Percentiles rank a stretch among this genome's conserved stretches.
Conservation (phyloP, 2,888 invertebrate genomes). For the Cheilosia impressa region DNA sequence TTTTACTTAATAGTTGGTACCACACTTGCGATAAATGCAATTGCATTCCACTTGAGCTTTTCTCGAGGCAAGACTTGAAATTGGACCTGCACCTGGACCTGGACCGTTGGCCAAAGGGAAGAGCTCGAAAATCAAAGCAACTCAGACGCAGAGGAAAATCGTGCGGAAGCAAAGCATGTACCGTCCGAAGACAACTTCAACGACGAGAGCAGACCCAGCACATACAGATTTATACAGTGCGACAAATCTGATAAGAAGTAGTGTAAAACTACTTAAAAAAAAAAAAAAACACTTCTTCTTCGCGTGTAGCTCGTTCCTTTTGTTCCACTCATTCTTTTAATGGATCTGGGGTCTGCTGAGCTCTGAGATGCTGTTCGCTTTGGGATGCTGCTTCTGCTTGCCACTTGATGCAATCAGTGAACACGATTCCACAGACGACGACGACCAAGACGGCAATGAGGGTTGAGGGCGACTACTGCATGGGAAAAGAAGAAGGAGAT, state of each 20-base stretch:
- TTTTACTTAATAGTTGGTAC: background rate
- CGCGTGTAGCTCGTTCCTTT: slow-evolving; percentile 56
- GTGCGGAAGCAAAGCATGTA: slow-evolving; percentile 55
- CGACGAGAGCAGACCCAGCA: background rate
- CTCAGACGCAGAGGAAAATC: slow-evolving; percentile 28
- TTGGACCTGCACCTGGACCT: slow-evolving; percentile 1
- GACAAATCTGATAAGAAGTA: slow-evolving; percentile 73
- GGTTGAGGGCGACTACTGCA: background rate
- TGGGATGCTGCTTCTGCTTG: slow-evolving; percentile 56
- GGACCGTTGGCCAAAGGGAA: slow-evolving; percentile 3
- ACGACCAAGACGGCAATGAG: background rate
- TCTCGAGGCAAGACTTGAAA: background rate
- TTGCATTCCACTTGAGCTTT: slow-evolving; percentile 50
- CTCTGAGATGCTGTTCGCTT: slow-evolving; percentile 26
- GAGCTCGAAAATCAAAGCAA: slow-evolving; percentile 36
- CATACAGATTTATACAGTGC: slow-evolving; percentile 67
- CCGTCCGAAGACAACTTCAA: slow-evolving; percentile 15
- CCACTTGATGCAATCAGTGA: slow-evolving; percentile 73
- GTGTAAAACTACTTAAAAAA: slow-evolving; percentile 72
- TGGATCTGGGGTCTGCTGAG: slow-evolving; percentile 45
- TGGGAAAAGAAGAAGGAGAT: slow-evolving; percentile 40
- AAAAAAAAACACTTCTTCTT: slow-evolving; percentile 48
- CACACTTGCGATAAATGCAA: slow-evolving; percentile 51
- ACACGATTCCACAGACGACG: slow-evolving; percentile 58
- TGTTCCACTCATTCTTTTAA: slow-evolving; percentile 67